Base-by-base conservation (phyloP, 2,797 vertebrate genomes). In the Caiman crocodilus region DNA sequence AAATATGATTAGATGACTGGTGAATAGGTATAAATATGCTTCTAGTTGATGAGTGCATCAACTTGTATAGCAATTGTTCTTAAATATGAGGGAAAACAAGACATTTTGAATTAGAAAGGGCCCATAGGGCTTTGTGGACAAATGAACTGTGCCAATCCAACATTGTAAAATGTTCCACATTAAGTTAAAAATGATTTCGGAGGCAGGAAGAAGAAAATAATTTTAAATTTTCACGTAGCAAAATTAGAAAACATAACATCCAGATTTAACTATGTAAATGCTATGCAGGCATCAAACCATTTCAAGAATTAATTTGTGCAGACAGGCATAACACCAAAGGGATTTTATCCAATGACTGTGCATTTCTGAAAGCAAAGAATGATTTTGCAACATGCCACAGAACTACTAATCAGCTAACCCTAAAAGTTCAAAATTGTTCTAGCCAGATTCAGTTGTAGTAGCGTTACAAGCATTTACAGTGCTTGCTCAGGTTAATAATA, bases 291-390 rank as follows among this genome's bases (percentile, higher is more conserved):
- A 42, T 18, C 3, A 82, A 84, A 60, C 1, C 63, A 1, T 59
- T 79, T 60, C 0, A 0, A 4, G 7, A 57, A 8, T 91, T 28
- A 4, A 1, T 1, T 2, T 79, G 56, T 26, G 5, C 14, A 59
- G 17, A 55, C 84, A 80, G 1, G 2, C 14, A 1, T 2, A 74
- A 28, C 3, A 7, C 20, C 58, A 15, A 4, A 61, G 6, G 7
- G 14, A 79, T 61, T 4, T 35, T 84, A 26, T 26, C 3, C 1
- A 4, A 2, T 56, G 32, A 21, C 15, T 69, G 65, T 67, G 65
- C 30, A 3, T 76, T 89, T 82, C 21, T 42, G 23, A 85, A 35
- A 28, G 4, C 25, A 79, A 85, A 71, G 2, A 84, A 58, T 25
- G 4, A n/a, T n/a, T 65, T 91, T 61, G 75, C n/a, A 65, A 16